Percentiles rank a stretch among this genome's conserved stretches.
phyloP scores from a whole-genome alignment of 2,888 invertebrate species.

The Dasysyrphus albostriatus region DNA sequence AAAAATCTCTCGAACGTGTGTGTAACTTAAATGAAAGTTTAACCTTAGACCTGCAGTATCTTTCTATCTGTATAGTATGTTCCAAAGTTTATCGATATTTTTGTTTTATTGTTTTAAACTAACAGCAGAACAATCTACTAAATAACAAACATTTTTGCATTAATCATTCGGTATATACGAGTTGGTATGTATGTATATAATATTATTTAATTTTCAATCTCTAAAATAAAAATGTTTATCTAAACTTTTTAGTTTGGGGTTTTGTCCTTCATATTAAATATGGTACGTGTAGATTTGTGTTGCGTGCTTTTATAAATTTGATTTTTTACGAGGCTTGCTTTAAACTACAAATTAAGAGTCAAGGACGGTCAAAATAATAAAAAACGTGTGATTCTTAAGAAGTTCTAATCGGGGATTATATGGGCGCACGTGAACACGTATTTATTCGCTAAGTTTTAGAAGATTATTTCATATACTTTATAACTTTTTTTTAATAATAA shows the following conservation, averaged over 20 bases:
- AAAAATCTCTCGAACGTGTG: constrained; percentile 22
- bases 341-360: not conserved
- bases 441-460: too few relatives aligned
- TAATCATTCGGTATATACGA: not conserved
- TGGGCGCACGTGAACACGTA: too few relatives aligned
- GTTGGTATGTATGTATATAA: not conserved
- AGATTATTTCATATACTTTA: too few relatives aligned
- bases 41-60: constrained; percentile 1
- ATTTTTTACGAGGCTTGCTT: not conserved
- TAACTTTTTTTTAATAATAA: too few relatives aligned
- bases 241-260: constrained; percentile 18
- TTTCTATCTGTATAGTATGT: not conserved
- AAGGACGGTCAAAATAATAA: not conserved
- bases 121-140: constrained; percentile 6
- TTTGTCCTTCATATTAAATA: constrained; percentile 63
- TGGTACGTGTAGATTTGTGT: constrained; percentile 53
- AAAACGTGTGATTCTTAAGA: not conserved
- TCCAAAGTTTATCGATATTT: constrained; percentile 17
- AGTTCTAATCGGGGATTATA: too few relatives aligned
- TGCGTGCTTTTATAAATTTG: not conserved
- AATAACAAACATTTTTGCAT: not conserved
- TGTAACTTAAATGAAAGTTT: constrained; percentile 21
- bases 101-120: not conserved
- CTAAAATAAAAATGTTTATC: constrained; percentile 39
- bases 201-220: not conserved